Evolutionary conservation across 2,113 vertebrate species (phyloP).

Genomic region (Eulemur macaco): DNA sequence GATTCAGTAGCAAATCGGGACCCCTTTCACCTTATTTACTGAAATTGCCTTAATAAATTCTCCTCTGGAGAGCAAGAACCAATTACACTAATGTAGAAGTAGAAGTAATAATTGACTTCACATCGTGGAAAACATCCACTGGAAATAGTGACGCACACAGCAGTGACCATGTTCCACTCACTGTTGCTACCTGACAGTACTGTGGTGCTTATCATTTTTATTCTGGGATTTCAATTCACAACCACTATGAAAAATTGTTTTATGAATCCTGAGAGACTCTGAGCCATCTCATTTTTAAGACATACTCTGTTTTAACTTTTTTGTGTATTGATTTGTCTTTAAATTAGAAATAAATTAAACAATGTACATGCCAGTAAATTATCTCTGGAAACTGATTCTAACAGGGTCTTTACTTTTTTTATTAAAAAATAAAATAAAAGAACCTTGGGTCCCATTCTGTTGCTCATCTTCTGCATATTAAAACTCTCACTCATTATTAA

Average conservation of each 20-base stretch:
- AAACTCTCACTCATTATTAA: constrained; percentile 60
- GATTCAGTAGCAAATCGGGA: constrained; percentile 47
- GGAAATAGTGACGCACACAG: not conserved
- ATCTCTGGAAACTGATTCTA: constrained; percentile 45
- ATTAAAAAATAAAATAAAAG: constrained; percentile 52
- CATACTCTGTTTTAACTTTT: constrained; percentile 48
- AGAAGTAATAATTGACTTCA: constrained; percentile 55
- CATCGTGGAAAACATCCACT: constrained; percentile 51
- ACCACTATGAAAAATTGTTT: not conserved
- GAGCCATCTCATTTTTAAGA: constrained; percentile 27
- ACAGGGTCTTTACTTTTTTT: constrained; percentile 46
- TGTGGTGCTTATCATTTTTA: not conserved
- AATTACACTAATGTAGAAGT: constrained; percentile 66
- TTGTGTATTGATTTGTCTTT: constrained; percentile 28
- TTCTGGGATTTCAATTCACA: not conserved
- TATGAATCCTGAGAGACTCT: not conserved
- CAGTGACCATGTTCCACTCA: not conserved
- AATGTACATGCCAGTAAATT: constrained; percentile 51
- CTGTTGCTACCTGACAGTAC: not conserved
- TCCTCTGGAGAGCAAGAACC: constrained; percentile 72
- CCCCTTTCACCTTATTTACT: constrained; percentile 64
- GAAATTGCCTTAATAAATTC: constrained; percentile 65
- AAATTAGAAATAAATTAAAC: constrained; percentile 71
- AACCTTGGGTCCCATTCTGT: constrained; percentile 43
- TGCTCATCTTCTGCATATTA: constrained; percentile 58